Evolutionary conservation across 2,888 invertebrate species (phyloP), one percentile per base, ranked within the genome.

Genomic region (Drosophila engyochracea): DNA sequence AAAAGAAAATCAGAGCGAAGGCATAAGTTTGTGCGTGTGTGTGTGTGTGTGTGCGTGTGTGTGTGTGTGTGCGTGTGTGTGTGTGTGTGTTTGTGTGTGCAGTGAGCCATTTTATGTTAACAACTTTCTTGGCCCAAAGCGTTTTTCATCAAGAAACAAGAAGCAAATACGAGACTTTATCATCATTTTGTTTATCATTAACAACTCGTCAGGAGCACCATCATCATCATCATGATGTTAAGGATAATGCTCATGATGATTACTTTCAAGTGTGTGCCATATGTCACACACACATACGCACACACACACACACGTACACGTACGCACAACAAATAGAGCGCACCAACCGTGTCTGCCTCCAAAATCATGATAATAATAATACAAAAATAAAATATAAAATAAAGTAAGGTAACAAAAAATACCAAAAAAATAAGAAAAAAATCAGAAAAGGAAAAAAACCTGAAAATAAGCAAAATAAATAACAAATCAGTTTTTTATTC

Each of bases 71-170:
- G 81, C 47, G 41, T 41, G 61, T 52, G 54, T 71, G 76, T 70
- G 81, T 41, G 41, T 41, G 61, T 52, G 49, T 65, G 52, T 54
- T 47, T 69, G 57, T 64, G 54, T 71, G 76, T 70, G 81, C 89
- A 84, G 80, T 75, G 76, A 89, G 88, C 85, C 89, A 87, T 89
- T 89, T 89, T 84, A 85, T 85, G 85, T 89, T 85, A 86, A 85
- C 85, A 85, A 89, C 89, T 89, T 85, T 89, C 76, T 85, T 82
- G 87, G 89, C 89, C 89, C 76, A 67, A 72, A 79, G 85, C 89
- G 84, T 70, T 81, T 71, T 76, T 76, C 84, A 83, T 76, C 86
- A 83, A 66, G 68, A 37, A 55, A 53, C 62, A 73, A 63, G 30
- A 52, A 70, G 52, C 53, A 35, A 25, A 22, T 49, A 39, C 35